Evolutionary conservation across 1,140 invertebrate genomes (phyloP).

Genomic region (Whitmania pigra): DNA sequence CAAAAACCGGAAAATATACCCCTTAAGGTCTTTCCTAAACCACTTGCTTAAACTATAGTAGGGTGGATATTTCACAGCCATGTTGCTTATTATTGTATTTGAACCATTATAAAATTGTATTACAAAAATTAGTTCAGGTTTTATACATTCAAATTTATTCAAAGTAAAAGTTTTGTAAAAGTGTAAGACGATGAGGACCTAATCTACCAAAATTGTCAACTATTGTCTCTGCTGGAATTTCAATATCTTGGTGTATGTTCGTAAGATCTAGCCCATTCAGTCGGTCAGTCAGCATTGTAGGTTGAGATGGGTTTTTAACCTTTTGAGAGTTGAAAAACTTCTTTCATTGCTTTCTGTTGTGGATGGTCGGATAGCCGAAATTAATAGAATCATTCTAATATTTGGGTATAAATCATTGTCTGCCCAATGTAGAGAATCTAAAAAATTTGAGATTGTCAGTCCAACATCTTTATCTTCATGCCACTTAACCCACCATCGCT

Average conservation of each 20-base stretch:
- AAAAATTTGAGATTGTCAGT: not conserved
- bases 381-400: not conserved
- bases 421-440: not conserved
- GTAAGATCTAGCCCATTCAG: not conserved
- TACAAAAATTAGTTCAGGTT: no score
- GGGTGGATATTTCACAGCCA: no score
- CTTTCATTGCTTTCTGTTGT: not conserved
- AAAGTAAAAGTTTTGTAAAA: not conserved
- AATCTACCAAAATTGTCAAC: constrained; percentile 7
- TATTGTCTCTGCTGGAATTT: constrained; percentile 3
- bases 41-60: no score
- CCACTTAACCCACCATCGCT: not conserved
- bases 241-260: constrained; percentile 1
- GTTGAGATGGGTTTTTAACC: not conserved
- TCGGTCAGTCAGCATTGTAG: not conserved
- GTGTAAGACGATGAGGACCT: not conserved
- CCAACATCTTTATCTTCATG: not conserved
- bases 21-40: no score
- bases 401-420: not conserved
- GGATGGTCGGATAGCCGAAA: not conserved
- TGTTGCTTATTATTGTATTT: no score
- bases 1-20: no score
- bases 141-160: no score
- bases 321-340: constrained; percentile 7
- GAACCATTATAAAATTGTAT: no score